Conservation (phyloP, 2,888 invertebrate genomes). For the Thymelicus sylvestris region DNA sequence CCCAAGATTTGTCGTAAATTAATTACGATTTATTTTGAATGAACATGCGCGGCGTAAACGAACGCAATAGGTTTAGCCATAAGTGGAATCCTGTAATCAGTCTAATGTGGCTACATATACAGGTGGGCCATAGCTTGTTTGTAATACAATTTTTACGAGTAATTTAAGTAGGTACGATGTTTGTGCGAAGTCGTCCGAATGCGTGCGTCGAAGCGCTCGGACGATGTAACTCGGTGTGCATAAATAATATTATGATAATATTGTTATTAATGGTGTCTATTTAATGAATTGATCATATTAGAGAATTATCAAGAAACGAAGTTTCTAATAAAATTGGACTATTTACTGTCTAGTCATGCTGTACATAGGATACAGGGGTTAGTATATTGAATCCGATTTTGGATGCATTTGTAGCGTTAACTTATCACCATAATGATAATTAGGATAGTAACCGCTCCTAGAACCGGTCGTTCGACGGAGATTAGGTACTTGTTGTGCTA, state of each 20-base stretch:
- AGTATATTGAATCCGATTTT: conserved; percentile 43
- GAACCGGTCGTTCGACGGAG: conserved; percentile 11
- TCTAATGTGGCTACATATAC: no score
- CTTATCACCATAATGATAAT: conserved; percentile 23
- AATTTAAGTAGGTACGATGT: background rate
- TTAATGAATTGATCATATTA: conserved; percentile 35
- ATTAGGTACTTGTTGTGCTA: conserved; percentile 3
- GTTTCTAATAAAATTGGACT: conserved; percentile 39
- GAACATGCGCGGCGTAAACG: background rate
- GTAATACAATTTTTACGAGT: background rate
- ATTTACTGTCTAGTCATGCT: conserved; percentile 45
- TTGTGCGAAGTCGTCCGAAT: background rate
- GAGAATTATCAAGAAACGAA: conserved; percentile 39
- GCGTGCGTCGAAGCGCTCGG: background rate
- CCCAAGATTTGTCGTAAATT: background rate
- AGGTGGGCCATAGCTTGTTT: no score
- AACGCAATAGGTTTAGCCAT: background rate
- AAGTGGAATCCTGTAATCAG: no score
- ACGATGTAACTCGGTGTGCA: background rate
- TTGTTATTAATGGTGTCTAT: conserved; percentile 31
- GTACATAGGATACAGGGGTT: conserved; percentile 50
- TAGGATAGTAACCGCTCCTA: conserved; percentile 35
- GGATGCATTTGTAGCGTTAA: conserved; percentile 37
- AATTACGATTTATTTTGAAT: background rate
- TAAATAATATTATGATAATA: conserved; percentile 19